A percentile compares a stretch with the other conserved stretches of the same genome.
Conservation (phyloP, 2,888 invertebrate species). For the Amphiduros pacificus region DNA sequence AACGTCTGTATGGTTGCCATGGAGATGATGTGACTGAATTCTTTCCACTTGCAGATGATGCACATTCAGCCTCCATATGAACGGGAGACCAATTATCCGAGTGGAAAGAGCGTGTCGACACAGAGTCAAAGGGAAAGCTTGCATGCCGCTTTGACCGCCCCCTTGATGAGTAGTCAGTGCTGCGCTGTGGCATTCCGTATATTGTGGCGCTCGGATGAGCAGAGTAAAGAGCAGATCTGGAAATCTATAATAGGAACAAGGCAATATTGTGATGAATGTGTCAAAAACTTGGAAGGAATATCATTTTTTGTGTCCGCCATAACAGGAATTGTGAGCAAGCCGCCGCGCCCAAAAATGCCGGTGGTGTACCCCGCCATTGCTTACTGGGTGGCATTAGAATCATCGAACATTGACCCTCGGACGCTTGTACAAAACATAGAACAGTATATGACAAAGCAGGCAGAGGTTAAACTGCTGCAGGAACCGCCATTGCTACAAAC, state of each 20-base stretch:
- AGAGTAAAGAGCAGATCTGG: constrained; percentile 9
- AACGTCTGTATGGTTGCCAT: too few species aligned
- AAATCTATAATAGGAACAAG: background rate
- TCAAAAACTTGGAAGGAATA: background rate
- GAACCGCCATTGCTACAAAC: background rate
- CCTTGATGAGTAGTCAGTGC: background rate
- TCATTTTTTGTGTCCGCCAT: constrained; percentile 12
- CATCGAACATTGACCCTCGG: background rate
- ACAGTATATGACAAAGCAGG: constrained; percentile 4
- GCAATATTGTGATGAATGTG: background rate
- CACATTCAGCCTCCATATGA: too few species aligned
- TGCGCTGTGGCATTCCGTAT: constrained; percentile 15
- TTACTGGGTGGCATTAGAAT: constrained; percentile 2
- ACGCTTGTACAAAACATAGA: background rate
- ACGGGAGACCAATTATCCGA: too few species aligned
- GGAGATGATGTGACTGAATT: too few species aligned
- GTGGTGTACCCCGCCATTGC: constrained; percentile 9
- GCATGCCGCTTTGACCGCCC: too few species aligned
- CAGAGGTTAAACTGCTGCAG: constrained; percentile 3
- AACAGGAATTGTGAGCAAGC: constrained; percentile 8
- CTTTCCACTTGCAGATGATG: too few species aligned
- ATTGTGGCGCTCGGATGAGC: constrained; percentile 10
- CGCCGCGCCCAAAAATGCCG: constrained; percentile 3
- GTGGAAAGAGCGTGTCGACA: too few species aligned
- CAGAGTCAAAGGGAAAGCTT: too few species aligned